Base-by-base conservation (phyloP, 2,797 vertebrate genomes). In the Cheirogaleus major region DNA sequence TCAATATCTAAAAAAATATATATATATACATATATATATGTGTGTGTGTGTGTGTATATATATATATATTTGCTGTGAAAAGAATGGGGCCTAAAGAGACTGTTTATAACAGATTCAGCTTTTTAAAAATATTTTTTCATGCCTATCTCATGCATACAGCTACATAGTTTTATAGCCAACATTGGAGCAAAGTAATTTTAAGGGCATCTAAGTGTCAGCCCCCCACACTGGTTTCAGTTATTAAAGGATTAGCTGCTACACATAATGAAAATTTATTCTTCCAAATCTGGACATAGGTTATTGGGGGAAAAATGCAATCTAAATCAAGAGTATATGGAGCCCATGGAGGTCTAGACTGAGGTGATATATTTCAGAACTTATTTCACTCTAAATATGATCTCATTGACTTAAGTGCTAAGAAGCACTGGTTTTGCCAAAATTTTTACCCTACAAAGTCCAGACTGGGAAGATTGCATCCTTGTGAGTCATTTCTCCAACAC, bases 221-320 rank as follows among this genome's bases (percentile, higher is more conserved):
- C 80, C 63, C 57, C 43, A 76, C 87, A 84, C 50, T 45, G 35
- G 55, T 81, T 86, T 95, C 92, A 55, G 52, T 83, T 94, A 70
- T 80, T 89, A 93, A 92, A 94, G 35, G 69, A 92, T 96, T 95
- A 93, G 5, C 70, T 87, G 27, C 43, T 83, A 45, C 67, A 59
- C 45, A 55, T 57, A 88, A 89, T 94, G n/a, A 95, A 89, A 90
- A 87, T 70, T 65, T 81, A 89, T 89, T 87, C 48, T 30, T 88
- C 41, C 27, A 89, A 92, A 94, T 78, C 48, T 45, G 23, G 67
- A 87, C 67, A 87, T 5, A 22, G 38, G 27, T 93, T 95, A 87
- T 89, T 20, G 25, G 43, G 50, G 30, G 15, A 59, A 73, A 86
- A 59, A 75, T 3, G 22, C 52, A 48, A 41, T 65, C 50, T 93